Conservation (phyloP, 2,888 invertebrate genomes). For the Lordiphosa fenestrarum region DNA sequence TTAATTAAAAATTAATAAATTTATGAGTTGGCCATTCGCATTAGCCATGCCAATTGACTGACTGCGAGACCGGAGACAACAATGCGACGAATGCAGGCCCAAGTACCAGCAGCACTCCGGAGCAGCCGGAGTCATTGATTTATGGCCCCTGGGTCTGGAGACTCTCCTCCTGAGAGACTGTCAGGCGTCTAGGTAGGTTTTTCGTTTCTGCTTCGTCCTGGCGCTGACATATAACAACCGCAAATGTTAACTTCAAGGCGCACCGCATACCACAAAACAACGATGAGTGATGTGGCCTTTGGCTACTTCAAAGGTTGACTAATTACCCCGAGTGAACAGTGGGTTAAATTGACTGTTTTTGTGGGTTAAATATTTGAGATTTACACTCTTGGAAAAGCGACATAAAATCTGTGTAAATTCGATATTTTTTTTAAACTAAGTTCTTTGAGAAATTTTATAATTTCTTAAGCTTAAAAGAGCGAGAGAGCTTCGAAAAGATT, state of each 20-base stretch:
- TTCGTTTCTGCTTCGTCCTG: slow-evolving; percentile 30
- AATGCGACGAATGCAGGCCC: slow-evolving; percentile 28
- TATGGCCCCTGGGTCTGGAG: slow-evolving; percentile 34
- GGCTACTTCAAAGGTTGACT: slow-evolving; percentile 63
- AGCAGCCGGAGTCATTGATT: slow-evolving; percentile 41
- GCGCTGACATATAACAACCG: slow-evolving; percentile 1
- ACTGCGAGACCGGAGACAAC: slow-evolving; percentile 36
- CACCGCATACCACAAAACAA: slow-evolving; percentile 31
- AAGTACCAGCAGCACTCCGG: slow-evolving; percentile 14
- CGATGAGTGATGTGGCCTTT: slow-evolving; percentile 54
- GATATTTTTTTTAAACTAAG: too few species aligned
- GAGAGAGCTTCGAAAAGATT: too few species aligned
- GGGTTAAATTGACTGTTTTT: slow-evolving; percentile 6
- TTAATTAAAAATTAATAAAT: slow-evolving; percentile 75
- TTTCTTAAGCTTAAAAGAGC: too few species aligned
- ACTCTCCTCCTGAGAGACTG: slow-evolving; percentile 42
- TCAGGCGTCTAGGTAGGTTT: slow-evolving; percentile 48
- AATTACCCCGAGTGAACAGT: slow-evolving; percentile 46
- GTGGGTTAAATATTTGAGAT: too few species aligned
- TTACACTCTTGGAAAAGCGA: too few species aligned
- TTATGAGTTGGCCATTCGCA: slow-evolving; percentile 70
- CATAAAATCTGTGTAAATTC: too few species aligned
- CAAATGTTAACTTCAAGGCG: slow-evolving; percentile 42
- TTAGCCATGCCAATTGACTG: slow-evolving; percentile 74
- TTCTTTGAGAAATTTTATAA: too few species aligned